Base-by-base conservation (phyloP, 2,113 vertebrate species). In the Lycocorax pyrrhopterus region DNA sequence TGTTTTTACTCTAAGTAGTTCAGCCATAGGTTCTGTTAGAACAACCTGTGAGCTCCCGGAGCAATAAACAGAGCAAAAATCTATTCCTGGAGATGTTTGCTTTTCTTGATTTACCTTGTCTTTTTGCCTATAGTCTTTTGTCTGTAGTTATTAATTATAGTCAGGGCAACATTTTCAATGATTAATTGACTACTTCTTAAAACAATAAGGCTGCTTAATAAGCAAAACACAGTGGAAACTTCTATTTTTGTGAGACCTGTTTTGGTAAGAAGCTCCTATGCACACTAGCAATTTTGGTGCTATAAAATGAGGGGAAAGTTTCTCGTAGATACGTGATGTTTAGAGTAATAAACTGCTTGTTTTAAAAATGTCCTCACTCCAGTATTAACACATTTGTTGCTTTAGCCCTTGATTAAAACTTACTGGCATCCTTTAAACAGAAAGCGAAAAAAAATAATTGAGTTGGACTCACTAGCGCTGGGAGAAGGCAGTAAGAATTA, bases 101-200 rank as follows among this genome's bases (percentile, higher is more conserved):
- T 92, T 93, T 97, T 89, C 89, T 93, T 49, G 62, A 47, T 85
- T 51, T 95, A 66, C 69, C 39, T 95, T 52, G 59, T 90, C 96
- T 90, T 95, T 97, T 97, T 97, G 86, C 90, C 62, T 82, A 49
- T 64, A 78, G 81, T 85, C 32, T 94, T 95, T 87, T 85, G 55
- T 89, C 66, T 94, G 68, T 97, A 96, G 96, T 96, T 96, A 97
- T 98, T 98, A 97, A 98, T 98, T 98, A 97, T 96, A 97, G 97
- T 96, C 97, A 97, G 84, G 60, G 69, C 87, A 97, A 87, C 67
- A 88, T 92, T 96, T 96, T 63, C 86, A 76, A 47, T 98, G 97
- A 98, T 98, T 97, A 97, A 98, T 97, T 98, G 96, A 96, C 95
- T 95, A 97, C 79, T 63, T 63, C 73, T 84, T 92, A 82, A 96